Percentiles rank a stretch among this genome's conserved stretches.
Conservation (phyloP, 2,888 invertebrate genomes). For the Xestia rhomboidea region DNA sequence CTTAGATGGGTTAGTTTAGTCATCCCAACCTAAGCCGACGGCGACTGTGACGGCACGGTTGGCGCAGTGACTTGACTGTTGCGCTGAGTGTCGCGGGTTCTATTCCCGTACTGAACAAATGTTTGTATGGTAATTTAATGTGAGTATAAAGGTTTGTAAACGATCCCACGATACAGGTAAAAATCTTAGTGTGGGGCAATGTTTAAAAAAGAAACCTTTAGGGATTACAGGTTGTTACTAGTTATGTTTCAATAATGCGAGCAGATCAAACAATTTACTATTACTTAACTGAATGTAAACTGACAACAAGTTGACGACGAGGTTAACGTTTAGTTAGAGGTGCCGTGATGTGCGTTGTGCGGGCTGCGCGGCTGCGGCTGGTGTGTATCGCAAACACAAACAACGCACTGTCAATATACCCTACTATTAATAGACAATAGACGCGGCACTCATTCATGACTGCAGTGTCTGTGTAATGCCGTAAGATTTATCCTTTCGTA, state of each 20-base stretch:
- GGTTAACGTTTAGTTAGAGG: background rate
- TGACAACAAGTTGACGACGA: background rate
- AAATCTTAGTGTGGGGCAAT: background rate
- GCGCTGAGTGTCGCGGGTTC: background rate
- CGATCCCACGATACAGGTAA: background rate
- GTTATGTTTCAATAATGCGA: background rate
- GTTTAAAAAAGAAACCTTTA: background rate
- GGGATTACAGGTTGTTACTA: background rate
- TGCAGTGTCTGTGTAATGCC: background rate
- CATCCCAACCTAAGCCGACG: background rate
- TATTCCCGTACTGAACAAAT: background rate
- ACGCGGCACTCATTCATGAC: slow-evolving; percentile 17
- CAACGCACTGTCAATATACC: slow-evolving; percentile 13
- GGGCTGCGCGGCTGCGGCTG: background rate
- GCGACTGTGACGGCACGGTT: background rate
- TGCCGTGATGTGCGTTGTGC: background rate
- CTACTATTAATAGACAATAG: slow-evolving; percentile 14
- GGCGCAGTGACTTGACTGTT: background rate
- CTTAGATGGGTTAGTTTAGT: background rate
- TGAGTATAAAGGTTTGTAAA: too few relatives aligned
- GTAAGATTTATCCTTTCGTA: background rate
- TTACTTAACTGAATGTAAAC: background rate
- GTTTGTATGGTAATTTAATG: background rate
- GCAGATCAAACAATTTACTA: background rate
- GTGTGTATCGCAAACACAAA: slow-evolving; percentile 8